Evolutionary conservation across 2,797 vertebrate genomes (phyloP).

Genomic region (Spinus pinus): DNA sequence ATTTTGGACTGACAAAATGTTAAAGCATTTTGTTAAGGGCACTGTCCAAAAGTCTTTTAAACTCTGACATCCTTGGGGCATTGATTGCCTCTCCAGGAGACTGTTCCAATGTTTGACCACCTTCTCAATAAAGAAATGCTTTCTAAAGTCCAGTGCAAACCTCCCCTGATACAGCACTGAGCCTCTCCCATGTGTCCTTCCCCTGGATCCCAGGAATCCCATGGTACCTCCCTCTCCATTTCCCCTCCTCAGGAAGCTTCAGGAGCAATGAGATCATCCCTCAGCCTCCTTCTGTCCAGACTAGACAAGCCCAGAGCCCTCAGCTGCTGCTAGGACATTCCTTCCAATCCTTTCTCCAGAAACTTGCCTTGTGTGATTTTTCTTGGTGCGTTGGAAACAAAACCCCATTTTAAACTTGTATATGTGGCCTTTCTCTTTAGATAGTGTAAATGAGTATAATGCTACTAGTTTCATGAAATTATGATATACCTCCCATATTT

Average conservation of each 20-base stretch:
- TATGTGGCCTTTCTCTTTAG: not conserved
- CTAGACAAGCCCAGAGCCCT: not conserved
- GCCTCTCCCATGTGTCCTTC: rapidly evolving
- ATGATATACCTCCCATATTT: not conserved
- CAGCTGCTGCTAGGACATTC: not conserved
- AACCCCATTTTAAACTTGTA: not conserved
- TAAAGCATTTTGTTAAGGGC: not conserved
- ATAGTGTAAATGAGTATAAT: not conserved
- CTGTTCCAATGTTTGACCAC: not conserved
- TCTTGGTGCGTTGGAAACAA: not conserved
- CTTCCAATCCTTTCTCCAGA: not conserved
- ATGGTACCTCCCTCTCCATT: not conserved
- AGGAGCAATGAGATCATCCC: rapidly evolving
- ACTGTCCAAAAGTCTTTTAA: not conserved
- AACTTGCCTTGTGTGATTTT: not conserved
- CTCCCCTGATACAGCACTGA: rapidly evolving
- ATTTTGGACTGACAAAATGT: not conserved
- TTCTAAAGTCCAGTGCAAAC: not conserved
- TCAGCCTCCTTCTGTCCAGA: not conserved
- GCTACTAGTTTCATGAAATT: not conserved
- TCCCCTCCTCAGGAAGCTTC: not conserved
- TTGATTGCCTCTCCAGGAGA: not conserved
- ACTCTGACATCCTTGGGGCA: not conserved
- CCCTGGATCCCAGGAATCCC: not conserved
- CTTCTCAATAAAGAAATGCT: rapidly evolving